Evolutionary conservation across 1,140 invertebrate genomes (phyloP).

Genomic region (Scaptodrosophila lebanonensis): DNA sequence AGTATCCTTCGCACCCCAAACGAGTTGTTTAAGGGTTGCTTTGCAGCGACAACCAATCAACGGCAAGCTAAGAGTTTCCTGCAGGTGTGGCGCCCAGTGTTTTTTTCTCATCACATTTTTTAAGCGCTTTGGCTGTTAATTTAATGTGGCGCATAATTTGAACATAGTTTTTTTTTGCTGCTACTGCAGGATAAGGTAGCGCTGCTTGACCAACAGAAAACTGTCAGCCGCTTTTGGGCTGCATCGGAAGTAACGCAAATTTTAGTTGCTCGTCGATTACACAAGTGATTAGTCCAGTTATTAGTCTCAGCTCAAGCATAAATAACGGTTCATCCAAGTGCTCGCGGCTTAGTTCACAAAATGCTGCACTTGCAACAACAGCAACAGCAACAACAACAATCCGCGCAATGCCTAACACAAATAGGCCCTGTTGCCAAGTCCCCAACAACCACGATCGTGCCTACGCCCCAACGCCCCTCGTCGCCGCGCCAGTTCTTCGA

Average conservation of each 20-base stretch:
- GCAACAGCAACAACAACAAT: conserved; percentile 10
- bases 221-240: conserved; percentile 1
- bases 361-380: conserved; percentile 35
- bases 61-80: background rate
- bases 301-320: too few relatives aligned
- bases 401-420: conserved; percentile 8
- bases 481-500: conserved; percentile 80
- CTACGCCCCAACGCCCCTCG: conserved; percentile 74
- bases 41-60: conserved; percentile 33
- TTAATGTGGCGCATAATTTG: conserved; percentile 41
- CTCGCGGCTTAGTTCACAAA: background rate
- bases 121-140: conserved; percentile 38
- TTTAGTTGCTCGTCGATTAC: conserved; percentile 56
- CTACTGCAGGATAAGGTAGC: conserved; percentile 36
- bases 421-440: conserved; percentile 6
- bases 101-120: conserved; percentile 47
- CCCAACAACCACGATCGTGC: conserved; percentile 1
- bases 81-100: conserved; percentile 21
- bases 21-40: conserved; percentile 19
- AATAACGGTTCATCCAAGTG: conserved; percentile 11
- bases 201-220: conserved; percentile 39
- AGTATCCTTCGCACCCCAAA: conserved; percentile 15
- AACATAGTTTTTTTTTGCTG: conserved; percentile 23
- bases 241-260: conserved; percentile 43
- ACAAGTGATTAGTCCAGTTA: conserved; percentile 49